Conservation (phyloP, 2,888 invertebrate species). For the Pedicia rivosa region DNA sequence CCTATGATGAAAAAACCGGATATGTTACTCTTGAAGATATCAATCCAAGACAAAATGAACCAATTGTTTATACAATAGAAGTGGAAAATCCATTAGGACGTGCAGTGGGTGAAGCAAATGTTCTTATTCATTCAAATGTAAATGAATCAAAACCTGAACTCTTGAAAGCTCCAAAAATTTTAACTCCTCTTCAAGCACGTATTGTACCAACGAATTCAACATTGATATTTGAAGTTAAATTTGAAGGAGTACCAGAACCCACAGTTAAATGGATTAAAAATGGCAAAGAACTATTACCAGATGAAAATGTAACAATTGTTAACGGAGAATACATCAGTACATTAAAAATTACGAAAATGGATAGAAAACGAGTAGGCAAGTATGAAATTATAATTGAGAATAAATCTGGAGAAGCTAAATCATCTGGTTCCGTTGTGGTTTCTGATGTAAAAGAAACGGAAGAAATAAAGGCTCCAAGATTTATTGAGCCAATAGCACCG, state of each 20-base stretch:
- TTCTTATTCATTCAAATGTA: slow-evolving; percentile 37
- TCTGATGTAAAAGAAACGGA: slow-evolving; percentile 38
- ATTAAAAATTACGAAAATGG: slow-evolving; percentile 47
- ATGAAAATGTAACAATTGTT: slow-evolving; percentile 42
- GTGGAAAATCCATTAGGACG: slow-evolving; percentile 58
- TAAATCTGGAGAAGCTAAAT: slow-evolving; percentile 57
- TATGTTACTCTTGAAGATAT: slow-evolving; percentile 44
- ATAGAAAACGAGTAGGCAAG: slow-evolving; percentile 66
- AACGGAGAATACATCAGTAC: slow-evolving; percentile 44
- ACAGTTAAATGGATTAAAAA: slow-evolving; percentile 74
- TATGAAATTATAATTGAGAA: slow-evolving; percentile 76
- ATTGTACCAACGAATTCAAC: slow-evolving; percentile 52
- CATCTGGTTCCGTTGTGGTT: slow-evolving; percentile 69
- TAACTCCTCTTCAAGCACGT: slow-evolving; percentile 63
- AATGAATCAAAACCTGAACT: slow-evolving; percentile 22
- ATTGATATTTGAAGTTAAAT: slow-evolving; percentile 51
- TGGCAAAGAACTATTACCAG: slow-evolving; percentile 53
- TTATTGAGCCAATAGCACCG: slow-evolving; percentile 53
- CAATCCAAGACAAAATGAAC: slow-evolving; percentile 47
- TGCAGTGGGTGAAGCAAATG: slow-evolving; percentile 56
- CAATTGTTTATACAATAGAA: slow-evolving; percentile 49
- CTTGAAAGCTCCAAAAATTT: slow-evolving; percentile 46
- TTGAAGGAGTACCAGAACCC: slow-evolving; percentile 53
- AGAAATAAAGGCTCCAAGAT: slow-evolving; percentile 51
- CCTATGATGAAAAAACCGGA: slow-evolving; percentile 44